phyloP scores from a whole-genome alignment of 2,888 invertebrate genomes.

The Melipona beecheii region DNA sequence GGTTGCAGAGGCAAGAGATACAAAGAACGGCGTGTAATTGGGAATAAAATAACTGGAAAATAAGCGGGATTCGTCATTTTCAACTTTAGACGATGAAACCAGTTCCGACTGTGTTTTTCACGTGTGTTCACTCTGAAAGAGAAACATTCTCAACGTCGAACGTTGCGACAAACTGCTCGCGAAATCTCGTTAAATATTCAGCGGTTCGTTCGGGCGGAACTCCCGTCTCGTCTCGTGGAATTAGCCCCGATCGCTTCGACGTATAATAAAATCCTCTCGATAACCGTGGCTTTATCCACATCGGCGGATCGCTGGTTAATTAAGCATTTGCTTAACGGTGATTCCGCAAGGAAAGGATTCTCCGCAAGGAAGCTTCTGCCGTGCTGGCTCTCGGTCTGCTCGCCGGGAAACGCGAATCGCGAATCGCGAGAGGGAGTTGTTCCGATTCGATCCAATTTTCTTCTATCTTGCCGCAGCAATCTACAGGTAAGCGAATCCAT shows the following conservation, averaged over 20 bases:
- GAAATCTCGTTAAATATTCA: slow-evolving; percentile 2
- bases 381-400: not conserved
- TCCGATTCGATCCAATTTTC: slow-evolving; percentile 32
- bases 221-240: not conserved
- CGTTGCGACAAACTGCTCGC: not conserved
- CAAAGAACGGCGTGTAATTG: not conserved
- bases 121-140: not conserved
- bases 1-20: not conserved
- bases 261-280: slow-evolving; percentile 2
- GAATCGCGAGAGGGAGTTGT: not conserved
- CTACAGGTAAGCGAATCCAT: slow-evolving; percentile 61
- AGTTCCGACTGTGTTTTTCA: not conserved
- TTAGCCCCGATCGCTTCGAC: not conserved
- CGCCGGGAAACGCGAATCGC: not conserved
- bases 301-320: not conserved
- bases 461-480: slow-evolving; percentile 27
- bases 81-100: slow-evolving; percentile 6
- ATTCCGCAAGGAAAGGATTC: not conserved
- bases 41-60: not conserved
- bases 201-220: not conserved
- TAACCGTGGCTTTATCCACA: not conserved
- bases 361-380: not conserved
- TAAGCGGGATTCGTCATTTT: slow-evolving; percentile 6
- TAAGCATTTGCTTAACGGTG: not conserved
- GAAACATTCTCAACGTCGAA: not conserved